Evolutionary conservation across 2,888 invertebrate genomes (phyloP).

Genomic region (Chrysotoxum bicinctum): DNA sequence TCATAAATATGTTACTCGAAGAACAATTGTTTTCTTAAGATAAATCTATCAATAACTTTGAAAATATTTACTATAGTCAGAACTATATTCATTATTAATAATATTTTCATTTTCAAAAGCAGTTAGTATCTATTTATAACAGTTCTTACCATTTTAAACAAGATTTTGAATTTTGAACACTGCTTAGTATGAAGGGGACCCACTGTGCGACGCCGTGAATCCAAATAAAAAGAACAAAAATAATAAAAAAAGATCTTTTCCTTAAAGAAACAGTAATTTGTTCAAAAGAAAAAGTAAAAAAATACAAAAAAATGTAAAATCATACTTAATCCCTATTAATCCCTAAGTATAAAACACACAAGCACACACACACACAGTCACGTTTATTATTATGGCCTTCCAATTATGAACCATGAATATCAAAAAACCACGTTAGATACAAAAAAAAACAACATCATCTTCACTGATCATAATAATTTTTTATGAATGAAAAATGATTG

Average conservation of each 20-base stretch:
- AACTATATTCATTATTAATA: too few species aligned
- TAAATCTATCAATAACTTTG: too few species aligned
- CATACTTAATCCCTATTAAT: conserved; percentile 14
- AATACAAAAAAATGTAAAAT: conserved; percentile 1
- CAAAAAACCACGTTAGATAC: background rate
- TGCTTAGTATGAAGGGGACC: too few species aligned
- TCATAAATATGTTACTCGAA: too few species aligned
- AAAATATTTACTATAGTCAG: too few species aligned
- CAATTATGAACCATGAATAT: conserved; percentile 16
- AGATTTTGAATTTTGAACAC: too few species aligned
- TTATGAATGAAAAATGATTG: conserved; percentile 2
- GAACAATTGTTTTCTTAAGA: too few species aligned
- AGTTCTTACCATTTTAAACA: too few species aligned
- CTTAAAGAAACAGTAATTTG: background rate
- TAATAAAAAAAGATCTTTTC: background rate
- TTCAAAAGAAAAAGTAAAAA: background rate
- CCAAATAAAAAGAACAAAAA: background rate
- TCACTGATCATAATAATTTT: conserved; percentile 8
- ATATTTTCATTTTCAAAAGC: too few species aligned
- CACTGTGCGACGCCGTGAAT: background rate
- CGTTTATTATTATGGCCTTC: background rate
- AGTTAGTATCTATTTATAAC: too few species aligned
- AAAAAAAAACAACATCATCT: background rate
- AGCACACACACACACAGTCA: background rate
- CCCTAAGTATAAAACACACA: background rate